Evolutionary conservation across 2,888 invertebrate species (phyloP).

Genomic region (Lymantria dispar): DNA sequence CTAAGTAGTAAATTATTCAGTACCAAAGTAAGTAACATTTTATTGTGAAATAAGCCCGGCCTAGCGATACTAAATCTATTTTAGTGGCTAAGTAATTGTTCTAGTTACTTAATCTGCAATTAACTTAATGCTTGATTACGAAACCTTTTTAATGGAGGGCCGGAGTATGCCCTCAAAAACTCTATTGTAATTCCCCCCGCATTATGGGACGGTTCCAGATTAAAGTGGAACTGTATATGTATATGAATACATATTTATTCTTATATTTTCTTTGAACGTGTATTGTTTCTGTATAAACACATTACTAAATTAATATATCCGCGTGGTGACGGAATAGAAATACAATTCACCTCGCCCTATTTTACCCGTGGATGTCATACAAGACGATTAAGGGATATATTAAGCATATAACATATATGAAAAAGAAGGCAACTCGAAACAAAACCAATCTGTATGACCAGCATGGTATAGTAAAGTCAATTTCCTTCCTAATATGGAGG

Average conservation of each 20-base stretch:
- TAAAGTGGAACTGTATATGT: not conserved
- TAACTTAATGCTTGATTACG: constrained; percentile 28
- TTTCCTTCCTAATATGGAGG: no score
- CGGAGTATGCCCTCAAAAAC: constrained; percentile 17
- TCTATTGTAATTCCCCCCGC: constrained; percentile 11
- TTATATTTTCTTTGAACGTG: no score
- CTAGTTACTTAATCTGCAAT: constrained; percentile 27
- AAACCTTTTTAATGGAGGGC: constrained; percentile 27
- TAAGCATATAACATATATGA: no score
- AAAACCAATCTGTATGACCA: not conserved
- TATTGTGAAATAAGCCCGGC: not conserved
- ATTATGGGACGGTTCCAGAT: constrained; percentile 5
- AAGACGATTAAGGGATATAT: no score
- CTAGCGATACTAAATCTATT: constrained; percentile 24
- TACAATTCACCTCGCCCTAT: no score
- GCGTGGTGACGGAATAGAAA: no score
- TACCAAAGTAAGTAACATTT: not conserved
- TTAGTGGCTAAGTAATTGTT: constrained; percentile 32
- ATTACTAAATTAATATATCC: no score
- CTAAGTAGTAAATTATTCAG: not conserved
- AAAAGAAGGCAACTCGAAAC: no score
- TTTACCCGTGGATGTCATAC: no score
- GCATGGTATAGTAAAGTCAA: no score
- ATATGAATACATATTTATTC: not conserved
- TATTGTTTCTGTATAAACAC: no score